Conservation (phyloP, 2,113 vertebrate species). For the Otolemur garnettii region DNA sequence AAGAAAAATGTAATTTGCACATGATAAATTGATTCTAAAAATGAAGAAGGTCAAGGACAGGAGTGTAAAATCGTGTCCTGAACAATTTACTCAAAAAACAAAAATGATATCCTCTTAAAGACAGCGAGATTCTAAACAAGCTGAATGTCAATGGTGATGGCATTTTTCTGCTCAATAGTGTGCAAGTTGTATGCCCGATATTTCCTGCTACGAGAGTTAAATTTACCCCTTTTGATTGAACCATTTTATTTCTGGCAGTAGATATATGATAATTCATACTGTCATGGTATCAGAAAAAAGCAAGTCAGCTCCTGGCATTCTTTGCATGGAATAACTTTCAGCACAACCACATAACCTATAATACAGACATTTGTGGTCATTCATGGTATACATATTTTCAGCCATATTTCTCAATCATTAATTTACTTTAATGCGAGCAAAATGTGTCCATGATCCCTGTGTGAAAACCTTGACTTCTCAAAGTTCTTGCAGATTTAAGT, state of each 20-base stretch:
- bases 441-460: conserved; percentile 75
- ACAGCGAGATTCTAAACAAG: background rate
- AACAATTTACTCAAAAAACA: background rate
- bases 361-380: conserved; percentile 75
- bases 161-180: background rate
- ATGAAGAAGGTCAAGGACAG: background rate
- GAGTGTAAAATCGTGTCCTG: background rate
- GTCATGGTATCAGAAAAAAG: conserved; percentile 56
- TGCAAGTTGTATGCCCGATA: background rate
- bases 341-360: conserved; percentile 58
- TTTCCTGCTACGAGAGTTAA: conserved; percentile 22
- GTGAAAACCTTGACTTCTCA: conserved; percentile 67
- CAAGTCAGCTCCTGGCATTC: conserved; percentile 55
- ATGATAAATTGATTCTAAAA: background rate
- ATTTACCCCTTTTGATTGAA: background rate
- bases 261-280: conserved; percentile 62
- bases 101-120: background rate
- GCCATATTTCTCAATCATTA: conserved; percentile 78
- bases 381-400: conserved; percentile 61
- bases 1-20: background rate
- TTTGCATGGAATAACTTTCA: conserved; percentile 66
- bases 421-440: conserved; percentile 72
- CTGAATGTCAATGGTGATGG: background rate
- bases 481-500: conserved; percentile 16
- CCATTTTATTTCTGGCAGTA: conserved; percentile 56